A percentile compares a stretch with the other conserved stretches of the same genome.
Evolutionary conservation across 2,113 vertebrate genomes (phyloP).

Genomic region (Terrapene triunguis): DNA sequence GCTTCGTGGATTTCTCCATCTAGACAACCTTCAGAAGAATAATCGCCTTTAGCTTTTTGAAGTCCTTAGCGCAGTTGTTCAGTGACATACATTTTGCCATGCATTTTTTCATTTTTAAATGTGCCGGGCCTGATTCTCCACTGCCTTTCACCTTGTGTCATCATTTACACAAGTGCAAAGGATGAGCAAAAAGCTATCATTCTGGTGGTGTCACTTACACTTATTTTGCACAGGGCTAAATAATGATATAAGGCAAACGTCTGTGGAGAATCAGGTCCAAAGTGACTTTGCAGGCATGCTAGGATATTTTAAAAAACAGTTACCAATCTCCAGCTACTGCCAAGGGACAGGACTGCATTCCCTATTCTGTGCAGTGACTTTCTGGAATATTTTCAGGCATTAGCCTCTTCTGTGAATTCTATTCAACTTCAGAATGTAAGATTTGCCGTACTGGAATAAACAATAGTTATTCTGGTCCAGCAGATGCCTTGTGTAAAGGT

Average conservation of each 20-base stretch:
- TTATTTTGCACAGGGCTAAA: conserved; percentile 48
- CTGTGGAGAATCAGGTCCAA: conserved; percentile 16
- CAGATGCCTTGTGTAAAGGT: not conserved
- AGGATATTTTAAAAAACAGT: conserved; percentile 64
- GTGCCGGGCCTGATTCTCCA: not conserved
- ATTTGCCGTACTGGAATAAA: conserved; percentile 31
- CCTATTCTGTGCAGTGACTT: conserved; percentile 39
- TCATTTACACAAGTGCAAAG: conserved; percentile 44
- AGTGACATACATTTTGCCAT: not conserved
- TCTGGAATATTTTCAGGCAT: conserved; percentile 55
- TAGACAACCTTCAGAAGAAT: conserved; percentile 44
- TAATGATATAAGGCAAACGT: conserved; percentile 36
- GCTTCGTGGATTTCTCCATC: conserved; percentile 6
- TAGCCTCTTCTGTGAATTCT: conserved; percentile 53
- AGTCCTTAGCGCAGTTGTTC: conserved; percentile 8
- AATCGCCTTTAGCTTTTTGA: conserved; percentile 15
- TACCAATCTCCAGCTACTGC: conserved; percentile 29
- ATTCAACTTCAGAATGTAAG: conserved; percentile 37
- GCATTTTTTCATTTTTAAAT: not conserved
- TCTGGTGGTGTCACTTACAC: conserved; percentile 19
- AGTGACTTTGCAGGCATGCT: not conserved
- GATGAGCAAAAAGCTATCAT: conserved; percentile 19
- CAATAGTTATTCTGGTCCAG: conserved; percentile 24
- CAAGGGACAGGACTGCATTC: conserved; percentile 28
- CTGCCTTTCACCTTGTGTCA: conserved; percentile 15